phyloP scores from a whole-genome alignment of 1,140 invertebrate species.

The Penaeus chinensis region DNA sequence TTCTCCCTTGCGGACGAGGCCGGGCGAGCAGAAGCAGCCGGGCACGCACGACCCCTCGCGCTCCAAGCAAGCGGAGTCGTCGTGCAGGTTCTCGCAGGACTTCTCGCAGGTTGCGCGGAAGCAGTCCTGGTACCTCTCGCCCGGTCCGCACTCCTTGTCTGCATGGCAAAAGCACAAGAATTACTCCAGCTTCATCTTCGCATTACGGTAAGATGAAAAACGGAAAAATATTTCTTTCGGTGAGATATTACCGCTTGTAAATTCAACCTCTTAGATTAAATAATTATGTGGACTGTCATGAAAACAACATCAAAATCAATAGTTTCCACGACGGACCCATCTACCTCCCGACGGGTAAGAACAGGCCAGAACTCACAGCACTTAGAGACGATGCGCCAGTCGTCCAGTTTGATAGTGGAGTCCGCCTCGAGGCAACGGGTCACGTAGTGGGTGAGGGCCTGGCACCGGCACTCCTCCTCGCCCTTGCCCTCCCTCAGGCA shows the following conservation, averaged over 20 bases:
- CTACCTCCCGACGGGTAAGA: background rate
- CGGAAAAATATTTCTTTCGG: too few species aligned
- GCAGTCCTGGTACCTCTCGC: slow-evolving; percentile 83
- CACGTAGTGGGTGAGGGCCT: slow-evolving; percentile 76
- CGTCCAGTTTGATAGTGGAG: slow-evolving; percentile 74
- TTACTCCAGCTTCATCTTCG: background rate
- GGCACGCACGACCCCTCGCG: slow-evolving; percentile 77
- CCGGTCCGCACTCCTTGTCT: slow-evolving; percentile 78
- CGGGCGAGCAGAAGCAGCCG: slow-evolving; percentile 86
- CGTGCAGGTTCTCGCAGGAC: slow-evolving; percentile 75
- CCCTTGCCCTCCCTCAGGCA: slow-evolving; percentile 70
- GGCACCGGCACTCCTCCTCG: slow-evolving; percentile 76
- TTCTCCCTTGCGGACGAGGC: slow-evolving; percentile 77
- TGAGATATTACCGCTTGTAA: too few species aligned
- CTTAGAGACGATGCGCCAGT: slow-evolving; percentile 78
- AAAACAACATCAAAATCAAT: background rate
- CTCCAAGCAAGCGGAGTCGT: slow-evolving; percentile 74
- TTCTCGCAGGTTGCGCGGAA: slow-evolving; percentile 80
- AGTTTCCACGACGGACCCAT: too few species aligned
- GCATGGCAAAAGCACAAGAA: slow-evolving; percentile 53
- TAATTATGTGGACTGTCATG: too few species aligned
- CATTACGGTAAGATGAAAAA: too few species aligned
- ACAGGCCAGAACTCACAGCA: slow-evolving; percentile 72
- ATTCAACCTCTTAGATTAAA: too few species aligned
- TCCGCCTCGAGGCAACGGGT: slow-evolving; percentile 78